Percentiles rank a stretch among this genome's conserved stretches.
Evolutionary conservation across 2,888 invertebrate species (phyloP).

Genomic region (Ephialtes manifestator): DNA sequence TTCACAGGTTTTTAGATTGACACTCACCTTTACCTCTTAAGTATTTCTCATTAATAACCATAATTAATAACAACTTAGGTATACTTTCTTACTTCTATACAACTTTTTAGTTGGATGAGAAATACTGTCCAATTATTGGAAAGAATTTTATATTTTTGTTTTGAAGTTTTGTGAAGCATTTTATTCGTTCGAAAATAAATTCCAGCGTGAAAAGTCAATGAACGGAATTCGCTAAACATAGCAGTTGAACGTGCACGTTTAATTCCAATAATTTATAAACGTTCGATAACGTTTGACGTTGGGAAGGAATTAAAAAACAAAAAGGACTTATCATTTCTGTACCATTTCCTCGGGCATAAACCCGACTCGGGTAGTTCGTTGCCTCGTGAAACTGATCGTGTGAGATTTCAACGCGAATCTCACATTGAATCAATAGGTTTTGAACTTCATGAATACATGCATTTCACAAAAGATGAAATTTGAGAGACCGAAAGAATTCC

Average conservation of each 20-base stretch:
- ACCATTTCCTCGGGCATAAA: neutral
- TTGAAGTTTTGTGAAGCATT: neutral
- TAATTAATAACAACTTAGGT: too few species aligned
- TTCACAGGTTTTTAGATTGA: too few species aligned
- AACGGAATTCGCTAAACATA: neutral
- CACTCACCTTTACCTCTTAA: too few species aligned
- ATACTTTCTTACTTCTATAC: too few species aligned
- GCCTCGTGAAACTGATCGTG: neutral
- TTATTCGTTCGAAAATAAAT: neutral
- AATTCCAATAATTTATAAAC: neutral
- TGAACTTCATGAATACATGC: neutral
- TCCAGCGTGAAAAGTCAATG: neutral
- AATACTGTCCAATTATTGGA: too few species aligned
- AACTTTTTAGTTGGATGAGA: too few species aligned
- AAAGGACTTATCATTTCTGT: neutral
- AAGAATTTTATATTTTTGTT: too few species aligned
- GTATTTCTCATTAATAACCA: too few species aligned
- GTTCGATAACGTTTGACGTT: neutral
- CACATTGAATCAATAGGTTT: neutral
- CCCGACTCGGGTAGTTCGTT: neutral
- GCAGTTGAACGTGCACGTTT: neutral
- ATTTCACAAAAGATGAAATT: neutral
- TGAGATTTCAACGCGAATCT: neutral
- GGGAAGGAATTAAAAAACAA: neutral
- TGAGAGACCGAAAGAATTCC: neutral